Evolutionary conservation across 1,140 invertebrate species (phyloP).

Genomic region (Vanessa tameamea): DNA sequence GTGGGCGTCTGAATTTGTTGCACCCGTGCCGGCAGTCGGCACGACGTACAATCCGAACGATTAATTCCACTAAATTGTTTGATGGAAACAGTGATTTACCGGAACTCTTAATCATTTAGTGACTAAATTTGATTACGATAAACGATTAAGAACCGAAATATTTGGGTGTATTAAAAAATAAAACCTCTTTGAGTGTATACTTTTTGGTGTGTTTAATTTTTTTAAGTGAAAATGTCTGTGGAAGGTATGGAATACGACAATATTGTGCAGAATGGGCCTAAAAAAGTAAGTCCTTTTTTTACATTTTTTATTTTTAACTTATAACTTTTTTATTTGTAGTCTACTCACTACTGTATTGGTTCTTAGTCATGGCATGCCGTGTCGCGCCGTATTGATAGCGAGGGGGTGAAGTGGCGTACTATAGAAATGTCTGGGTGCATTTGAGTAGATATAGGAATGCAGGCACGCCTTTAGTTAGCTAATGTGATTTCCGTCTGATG

Average conservation of each 20-base stretch:
- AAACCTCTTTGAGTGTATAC: conserved; percentile 32
- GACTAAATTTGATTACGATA: conserved; percentile 5
- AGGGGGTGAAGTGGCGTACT: conserved; percentile 59
- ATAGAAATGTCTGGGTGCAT: conserved; percentile 73
- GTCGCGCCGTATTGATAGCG: conserved; percentile 47
- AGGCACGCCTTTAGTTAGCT: conserved; percentile 51
- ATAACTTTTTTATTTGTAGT: neutral
- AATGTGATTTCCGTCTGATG: conserved; percentile 57
- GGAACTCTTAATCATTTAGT: conserved; percentile 21
- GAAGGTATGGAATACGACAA: conserved; percentile 81
- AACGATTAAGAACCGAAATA: conserved; percentile 18
- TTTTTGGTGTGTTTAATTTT: conserved; percentile 33
- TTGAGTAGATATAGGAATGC: conserved; percentile 58
- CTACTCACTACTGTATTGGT: conserved; percentile 7
- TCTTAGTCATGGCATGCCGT: conserved; percentile 39
- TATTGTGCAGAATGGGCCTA: conserved; percentile 81
- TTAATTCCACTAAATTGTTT: conserved; percentile 36
- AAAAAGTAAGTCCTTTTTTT: conserved; percentile 73
- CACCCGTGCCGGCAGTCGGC: conserved; percentile 60
- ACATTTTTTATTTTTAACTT: conserved; percentile 34
- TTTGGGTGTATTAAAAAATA: conserved; percentile 21
- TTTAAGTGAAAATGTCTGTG: conserved; percentile 70
- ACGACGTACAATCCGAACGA: conserved; percentile 54
- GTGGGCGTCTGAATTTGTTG: conserved; percentile 66
- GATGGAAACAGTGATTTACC: conserved; percentile 65